phyloP scores from a whole-genome alignment of 2,888 invertebrate species.

The Andrena chrysosceles region DNA sequence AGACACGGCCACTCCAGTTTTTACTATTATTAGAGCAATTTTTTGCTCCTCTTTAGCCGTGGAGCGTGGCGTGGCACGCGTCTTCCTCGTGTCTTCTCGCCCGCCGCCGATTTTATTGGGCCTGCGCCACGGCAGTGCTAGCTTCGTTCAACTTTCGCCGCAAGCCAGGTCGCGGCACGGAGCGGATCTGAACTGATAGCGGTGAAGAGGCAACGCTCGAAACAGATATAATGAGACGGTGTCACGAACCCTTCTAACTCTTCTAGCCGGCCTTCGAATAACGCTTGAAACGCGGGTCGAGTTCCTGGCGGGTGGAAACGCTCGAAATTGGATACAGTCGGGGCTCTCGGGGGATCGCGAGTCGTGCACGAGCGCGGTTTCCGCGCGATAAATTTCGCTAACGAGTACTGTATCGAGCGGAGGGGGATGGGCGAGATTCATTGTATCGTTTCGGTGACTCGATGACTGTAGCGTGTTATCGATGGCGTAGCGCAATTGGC shows the following conservation, averaged over 20 bases:
- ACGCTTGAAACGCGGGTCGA: conserved; percentile 15
- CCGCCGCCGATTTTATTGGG: conserved; percentile 75
- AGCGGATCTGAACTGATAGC: conserved; percentile 7
- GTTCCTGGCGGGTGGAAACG: conserved; percentile 55
- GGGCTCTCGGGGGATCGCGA: conserved; percentile 23
- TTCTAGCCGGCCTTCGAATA: background rate
- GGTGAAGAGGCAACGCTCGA: conserved; percentile 19
- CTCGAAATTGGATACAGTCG: conserved; percentile 59
- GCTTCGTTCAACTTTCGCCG: conserved; percentile 15
- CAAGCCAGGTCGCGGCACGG: background rate
- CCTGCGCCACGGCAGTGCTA: conserved; percentile 47
- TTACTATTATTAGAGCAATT: conserved; percentile 83
- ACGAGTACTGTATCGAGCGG: conserved; percentile 39
- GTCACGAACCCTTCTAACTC: conserved; percentile 63
- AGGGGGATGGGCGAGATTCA: background rate
- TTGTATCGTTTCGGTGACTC: background rate
- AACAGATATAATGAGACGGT: conserved; percentile 54
- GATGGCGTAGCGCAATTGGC: background rate
- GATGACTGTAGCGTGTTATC: background rate
- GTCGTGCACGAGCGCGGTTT: conserved; percentile 17
- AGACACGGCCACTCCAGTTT: conserved; percentile 77
- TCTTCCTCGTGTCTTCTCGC: conserved; percentile 54
- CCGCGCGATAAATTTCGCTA: conserved; percentile 56
- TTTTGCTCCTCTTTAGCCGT: conserved; percentile 68
- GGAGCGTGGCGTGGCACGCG: conserved; percentile 72